phyloP scores from a whole-genome alignment of 2,797 vertebrate species.

The Zenarchopterus dispar region DNA sequence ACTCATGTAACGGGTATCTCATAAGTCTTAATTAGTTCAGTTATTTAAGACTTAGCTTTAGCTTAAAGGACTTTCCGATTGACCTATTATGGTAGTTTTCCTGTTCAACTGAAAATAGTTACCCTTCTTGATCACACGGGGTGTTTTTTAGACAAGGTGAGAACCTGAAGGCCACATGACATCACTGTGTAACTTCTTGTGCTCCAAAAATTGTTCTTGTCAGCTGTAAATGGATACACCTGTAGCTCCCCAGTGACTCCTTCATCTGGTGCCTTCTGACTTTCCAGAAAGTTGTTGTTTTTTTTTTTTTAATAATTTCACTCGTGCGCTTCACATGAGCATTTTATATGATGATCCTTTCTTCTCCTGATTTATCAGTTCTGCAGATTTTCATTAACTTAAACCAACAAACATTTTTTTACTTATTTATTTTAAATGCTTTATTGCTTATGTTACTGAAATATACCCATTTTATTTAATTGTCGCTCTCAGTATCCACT shows the following conservation, averaged over 20 bases:
- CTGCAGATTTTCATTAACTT: slow-evolving; percentile 9
- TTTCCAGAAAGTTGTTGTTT: background rate
- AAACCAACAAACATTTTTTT: slow-evolving; percentile 10
- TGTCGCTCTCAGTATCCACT: background rate
- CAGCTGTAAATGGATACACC: background rate
- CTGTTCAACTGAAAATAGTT: slow-evolving; percentile 8
- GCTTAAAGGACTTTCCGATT: too few relatives aligned
- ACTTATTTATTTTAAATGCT: slow-evolving; percentile 57
- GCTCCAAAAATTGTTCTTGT: slow-evolving; percentile 28
- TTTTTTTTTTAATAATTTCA: slow-evolving; percentile 5
- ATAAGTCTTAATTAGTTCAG: background rate
- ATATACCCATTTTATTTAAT: slow-evolving; percentile 9
- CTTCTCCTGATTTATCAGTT: slow-evolving; percentile 8
- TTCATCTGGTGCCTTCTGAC: slow-evolving; percentile 63
- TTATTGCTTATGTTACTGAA: slow-evolving; percentile 34
- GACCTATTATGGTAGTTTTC: background rate
- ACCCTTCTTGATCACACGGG: background rate
- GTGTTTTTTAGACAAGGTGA: too few relatives aligned
- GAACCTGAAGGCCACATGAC: background rate
- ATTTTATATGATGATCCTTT: slow-evolving; percentile 10
- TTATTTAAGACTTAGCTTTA: background rate
- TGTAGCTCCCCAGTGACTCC: slow-evolving; percentile 30
- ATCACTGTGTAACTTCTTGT: slow-evolving; percentile 73
- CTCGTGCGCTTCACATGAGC: slow-evolving; percentile 26
- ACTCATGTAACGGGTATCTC: background rate